Evolutionary conservation across 2,797 vertebrate genomes (phyloP).

Genomic region (Trichosurus vulpecula): DNA sequence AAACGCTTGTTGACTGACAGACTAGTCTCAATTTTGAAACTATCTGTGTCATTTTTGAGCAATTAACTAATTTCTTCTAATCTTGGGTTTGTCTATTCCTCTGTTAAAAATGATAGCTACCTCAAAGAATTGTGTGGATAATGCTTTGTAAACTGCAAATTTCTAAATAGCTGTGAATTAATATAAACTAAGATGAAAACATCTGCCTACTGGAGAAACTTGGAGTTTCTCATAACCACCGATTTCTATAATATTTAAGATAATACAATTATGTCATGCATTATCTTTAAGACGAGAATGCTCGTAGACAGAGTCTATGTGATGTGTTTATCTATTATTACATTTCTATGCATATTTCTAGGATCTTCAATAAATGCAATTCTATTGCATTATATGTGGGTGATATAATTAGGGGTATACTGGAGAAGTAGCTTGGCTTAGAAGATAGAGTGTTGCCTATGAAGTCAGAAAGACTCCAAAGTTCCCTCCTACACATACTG

Average conservation of each 20-base stretch:
- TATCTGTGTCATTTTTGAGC: not conserved
- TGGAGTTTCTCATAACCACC: not conserved
- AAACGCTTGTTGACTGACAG: not conserved
- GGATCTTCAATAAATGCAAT: not conserved
- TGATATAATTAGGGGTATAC: not conserved
- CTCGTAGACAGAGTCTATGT: not conserved
- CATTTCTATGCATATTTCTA: not conserved
- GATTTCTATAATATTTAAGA: not conserved
- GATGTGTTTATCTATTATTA: not conserved
- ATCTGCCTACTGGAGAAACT: conserved; percentile 29
- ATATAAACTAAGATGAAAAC: conserved; percentile 35
- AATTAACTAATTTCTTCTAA: not conserved
- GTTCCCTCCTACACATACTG: not conserved
- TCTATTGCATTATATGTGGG: not conserved
- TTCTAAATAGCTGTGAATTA: not conserved
- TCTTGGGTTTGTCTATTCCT: not conserved
- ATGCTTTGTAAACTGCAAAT: not conserved
- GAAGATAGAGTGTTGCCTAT: not conserved
- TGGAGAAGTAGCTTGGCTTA: not conserved
- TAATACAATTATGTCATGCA: not conserved
- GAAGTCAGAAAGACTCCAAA: not conserved
- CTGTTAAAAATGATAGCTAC: not conserved
- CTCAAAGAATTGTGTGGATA: not conserved
- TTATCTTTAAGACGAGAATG: conserved; percentile 27
- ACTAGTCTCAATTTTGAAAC: not conserved